These are phyloP conservation scores for Euphonia xanthogaster DNA, from an alignment of 2,797 vertebrate genomes.

Conservation along the genomic window DNA sequence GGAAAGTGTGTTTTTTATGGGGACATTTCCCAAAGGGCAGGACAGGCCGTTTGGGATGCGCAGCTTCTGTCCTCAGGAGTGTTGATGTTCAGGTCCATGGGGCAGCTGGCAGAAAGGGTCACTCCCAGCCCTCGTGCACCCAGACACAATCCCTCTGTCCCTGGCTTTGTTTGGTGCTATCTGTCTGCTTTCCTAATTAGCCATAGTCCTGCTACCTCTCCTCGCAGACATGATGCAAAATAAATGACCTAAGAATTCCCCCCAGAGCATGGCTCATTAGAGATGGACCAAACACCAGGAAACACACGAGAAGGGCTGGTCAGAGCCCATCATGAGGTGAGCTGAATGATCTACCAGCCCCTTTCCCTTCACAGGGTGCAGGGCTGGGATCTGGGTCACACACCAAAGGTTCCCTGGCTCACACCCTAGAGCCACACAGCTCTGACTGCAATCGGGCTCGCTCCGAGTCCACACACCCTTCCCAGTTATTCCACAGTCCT, in stretches of 20 bases:
- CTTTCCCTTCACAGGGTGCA: background rate
- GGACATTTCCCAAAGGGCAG: background rate
- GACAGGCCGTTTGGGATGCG: background rate
- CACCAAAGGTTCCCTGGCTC: background rate
- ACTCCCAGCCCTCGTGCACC: accelerated
- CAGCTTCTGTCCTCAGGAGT: background rate
- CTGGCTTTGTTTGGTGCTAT: background rate
- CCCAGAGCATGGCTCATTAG: slow-evolving; percentile 48
- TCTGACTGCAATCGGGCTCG: accelerated
- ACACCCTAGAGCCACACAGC: background rate
- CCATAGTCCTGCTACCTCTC: background rate
- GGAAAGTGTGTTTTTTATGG: background rate
- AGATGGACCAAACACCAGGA: slow-evolving; percentile 26
- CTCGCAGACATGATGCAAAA: slow-evolving; percentile 39
- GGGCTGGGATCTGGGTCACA: background rate
- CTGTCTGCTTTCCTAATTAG: slow-evolving; percentile 54
- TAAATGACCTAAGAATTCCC: slow-evolving; percentile 59
- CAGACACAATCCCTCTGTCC: background rate
- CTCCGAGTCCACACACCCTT: background rate
- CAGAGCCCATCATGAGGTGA: background rate
- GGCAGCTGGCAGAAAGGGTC: background rate
- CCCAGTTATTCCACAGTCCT: slow-evolving; percentile 1
- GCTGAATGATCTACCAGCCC: slow-evolving; percentile 37
- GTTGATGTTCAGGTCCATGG: background rate
- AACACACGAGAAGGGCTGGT: background rate